These are phyloP conservation scores for Apostichopus californicus DNA, from an alignment of 35 echinoderm and acorn worm species.

Conservation along the genomic window DNA sequence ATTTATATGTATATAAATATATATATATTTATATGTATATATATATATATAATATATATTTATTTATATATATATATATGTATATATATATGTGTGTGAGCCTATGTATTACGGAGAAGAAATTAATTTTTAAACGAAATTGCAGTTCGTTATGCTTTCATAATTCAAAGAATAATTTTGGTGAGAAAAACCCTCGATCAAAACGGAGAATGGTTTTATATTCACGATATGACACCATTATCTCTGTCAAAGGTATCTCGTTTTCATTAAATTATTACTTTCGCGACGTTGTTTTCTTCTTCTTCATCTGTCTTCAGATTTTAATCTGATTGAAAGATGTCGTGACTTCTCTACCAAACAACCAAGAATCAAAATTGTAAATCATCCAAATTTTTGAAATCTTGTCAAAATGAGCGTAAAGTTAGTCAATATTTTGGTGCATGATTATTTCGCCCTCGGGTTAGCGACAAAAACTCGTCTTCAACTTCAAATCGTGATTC, in stretches of 20 bases:
- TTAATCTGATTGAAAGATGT: neutral
- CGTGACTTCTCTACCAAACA: neutral
- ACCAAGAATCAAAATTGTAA: slow-evolving; percentile 6
- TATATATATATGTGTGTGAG: too few species aligned
- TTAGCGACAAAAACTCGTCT: neutral
- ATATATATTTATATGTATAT: too few species aligned
- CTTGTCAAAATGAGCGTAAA: neutral
- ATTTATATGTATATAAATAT: too few species aligned
- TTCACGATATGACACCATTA: neutral
- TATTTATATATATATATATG: too few species aligned
- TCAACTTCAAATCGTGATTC: neutral
- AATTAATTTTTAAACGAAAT: neutral
- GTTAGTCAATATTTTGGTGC: neutral
- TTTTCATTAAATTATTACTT: neutral
- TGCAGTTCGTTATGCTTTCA: neutral
- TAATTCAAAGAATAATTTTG: neutral
- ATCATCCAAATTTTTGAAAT: neutral
- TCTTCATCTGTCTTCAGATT: neutral
- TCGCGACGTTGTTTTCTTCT: neutral
- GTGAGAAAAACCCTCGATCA: neutral
- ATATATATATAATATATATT: too few species aligned
- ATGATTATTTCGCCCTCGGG: slow-evolving; percentile 10
- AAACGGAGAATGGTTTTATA: neutral
- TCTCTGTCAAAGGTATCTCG: neutral
- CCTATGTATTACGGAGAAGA: neutral